A percentile compares a stretch with the other conserved stretches of the same genome.
Conservation (phyloP, 2,113 vertebrate genomes). For the Rhynchopsitta pachyrhyncha region DNA sequence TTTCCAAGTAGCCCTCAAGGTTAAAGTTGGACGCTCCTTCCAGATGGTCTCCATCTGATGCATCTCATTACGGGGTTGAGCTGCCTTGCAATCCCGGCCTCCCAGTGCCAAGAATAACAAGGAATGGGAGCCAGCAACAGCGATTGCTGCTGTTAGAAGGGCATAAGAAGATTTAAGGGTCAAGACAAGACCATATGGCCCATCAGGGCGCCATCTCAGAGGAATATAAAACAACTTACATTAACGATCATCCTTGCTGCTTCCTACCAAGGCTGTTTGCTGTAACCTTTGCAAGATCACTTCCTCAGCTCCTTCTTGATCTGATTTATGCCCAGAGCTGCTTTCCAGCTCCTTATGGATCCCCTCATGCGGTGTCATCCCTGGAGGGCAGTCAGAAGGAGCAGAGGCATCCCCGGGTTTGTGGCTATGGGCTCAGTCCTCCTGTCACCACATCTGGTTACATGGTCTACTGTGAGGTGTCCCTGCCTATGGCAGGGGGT, state of each 20-base stretch:
- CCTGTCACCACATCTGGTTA: neutral
- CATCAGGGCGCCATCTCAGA: neutral
- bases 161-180: slow-evolving; percentile 68
- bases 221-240: slow-evolving; percentile 42
- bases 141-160: slow-evolving; percentile 60
- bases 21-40: slow-evolving; percentile 77
- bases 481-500: neutral
- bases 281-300: neutral
- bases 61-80: slow-evolving; percentile 73
- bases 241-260: slow-evolving; percentile 4
- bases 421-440: neutral
- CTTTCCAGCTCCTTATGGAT: neutral
- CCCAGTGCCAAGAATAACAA: slow-evolving; percentile 77
- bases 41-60: slow-evolving; percentile 79
- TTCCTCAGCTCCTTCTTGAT: neutral
- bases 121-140: slow-evolving; percentile 60
- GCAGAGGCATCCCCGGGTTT: neutral
- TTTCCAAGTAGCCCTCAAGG: slow-evolving; percentile 74
- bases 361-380: neutral
- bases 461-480: neutral
- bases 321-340: neutral
- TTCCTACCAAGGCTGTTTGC: neutral
- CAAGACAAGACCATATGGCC: slow-evolving; percentile 75
- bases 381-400: neutral
- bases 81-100: slow-evolving; percentile 39